Base-by-base conservation (phyloP, 2,888 invertebrate genomes). In the Odontothrips loti region DNA sequence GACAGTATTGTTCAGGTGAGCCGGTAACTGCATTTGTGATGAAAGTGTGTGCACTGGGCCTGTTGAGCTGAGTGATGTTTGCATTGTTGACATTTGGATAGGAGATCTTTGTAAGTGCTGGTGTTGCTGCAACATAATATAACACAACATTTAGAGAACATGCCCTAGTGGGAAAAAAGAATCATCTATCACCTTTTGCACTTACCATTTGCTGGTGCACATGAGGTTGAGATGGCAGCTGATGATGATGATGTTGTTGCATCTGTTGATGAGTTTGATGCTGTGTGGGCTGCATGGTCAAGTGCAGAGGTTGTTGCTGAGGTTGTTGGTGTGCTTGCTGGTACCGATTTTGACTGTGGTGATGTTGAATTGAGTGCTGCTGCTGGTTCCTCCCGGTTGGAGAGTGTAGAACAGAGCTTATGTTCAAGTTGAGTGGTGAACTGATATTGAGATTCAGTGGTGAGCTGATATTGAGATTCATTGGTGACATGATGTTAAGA, bases 311-410 rank as follows among this genome's bases (percentile, higher is more conserved):
- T 43, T 79, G 51, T 80, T 48, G n/a, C 15, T 80, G 79, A 17
- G 78, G 81, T 0, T 47, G 81, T 9, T 79, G 81, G 43, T 79
- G 81, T 20, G n/a, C 58, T 27, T 80, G 80, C 34, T 79, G 81
- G 4, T 47, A 47, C 51, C 29, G 79, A n/a, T 47, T 48, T n/a
- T n/a, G 81, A 15, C 11, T 48, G n/a, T 82, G 82, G 27, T 82
- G 82, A 15, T 82, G 82, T 43, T 82, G 82, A 12, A 75, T 12
- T 23, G 68, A 75, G 9, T 75, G 68, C 27, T 23, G 27, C 23
- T 75, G 68, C 27, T 75, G 68, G 12, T 27, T 75, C 68, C 68
- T 75, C 12, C 68, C 68, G 9, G 68, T 75, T 27, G 68, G 68
- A 12, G 68, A 75, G 27, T 75, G 68, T 11, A 75, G 68, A 23